These are phyloP conservation scores for Saturnia pavonia DNA, from an alignment of 2,888 invertebrate species.

Conservation along the genomic window DNA sequence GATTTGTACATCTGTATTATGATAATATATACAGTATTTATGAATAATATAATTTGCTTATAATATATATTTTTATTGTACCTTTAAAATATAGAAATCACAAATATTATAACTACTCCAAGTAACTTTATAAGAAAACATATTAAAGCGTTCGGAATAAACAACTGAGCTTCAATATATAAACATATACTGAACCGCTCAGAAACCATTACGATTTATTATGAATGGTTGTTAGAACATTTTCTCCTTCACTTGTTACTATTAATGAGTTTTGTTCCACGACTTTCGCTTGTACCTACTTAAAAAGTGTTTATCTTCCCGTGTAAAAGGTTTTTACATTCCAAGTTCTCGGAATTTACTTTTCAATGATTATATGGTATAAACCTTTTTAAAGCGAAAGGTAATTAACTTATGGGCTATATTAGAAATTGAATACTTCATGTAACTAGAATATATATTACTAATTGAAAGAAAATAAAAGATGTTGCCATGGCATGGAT, in stretches of 20 bases:
- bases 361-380: background rate
- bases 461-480: background rate
- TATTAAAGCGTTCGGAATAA: background rate
- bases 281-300: constrained; percentile 18
- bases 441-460: background rate
- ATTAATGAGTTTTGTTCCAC: constrained; percentile 22
- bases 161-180: background rate
- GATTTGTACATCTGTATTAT: background rate
- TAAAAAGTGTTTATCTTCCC: constrained; percentile 16
- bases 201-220: constrained; percentile 15
- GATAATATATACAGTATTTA: background rate
- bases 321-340: constrained; percentile 20
- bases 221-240: constrained; percentile 10
- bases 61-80: background rate
- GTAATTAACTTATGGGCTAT: no score
- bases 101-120: background rate
- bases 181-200: constrained; percentile 7
- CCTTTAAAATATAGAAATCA: background rate
- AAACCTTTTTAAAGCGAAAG: background rate
- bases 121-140: background rate
- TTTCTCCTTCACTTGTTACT: constrained; percentile 19
- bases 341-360: constrained; percentile 9
- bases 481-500: background rate
- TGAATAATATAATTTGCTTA: background rate
- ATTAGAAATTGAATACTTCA: background rate